Evolutionary conservation across 2,888 invertebrate genomes (phyloP).

Genomic region (Fragum whitleyi): DNA sequence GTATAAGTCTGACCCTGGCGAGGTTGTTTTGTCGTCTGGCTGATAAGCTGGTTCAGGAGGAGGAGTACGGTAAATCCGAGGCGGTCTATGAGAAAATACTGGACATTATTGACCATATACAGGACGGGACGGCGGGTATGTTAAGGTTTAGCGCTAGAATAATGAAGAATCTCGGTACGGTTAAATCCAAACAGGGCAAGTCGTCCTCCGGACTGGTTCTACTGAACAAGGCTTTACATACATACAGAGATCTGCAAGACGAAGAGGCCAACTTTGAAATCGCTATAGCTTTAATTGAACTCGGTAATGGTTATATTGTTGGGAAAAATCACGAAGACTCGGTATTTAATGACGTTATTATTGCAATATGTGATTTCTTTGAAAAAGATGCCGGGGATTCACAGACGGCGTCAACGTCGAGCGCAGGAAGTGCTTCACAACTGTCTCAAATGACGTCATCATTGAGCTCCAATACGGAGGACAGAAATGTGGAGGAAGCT

Average conservation of each 20-base stretch:
- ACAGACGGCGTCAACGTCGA: slow-evolving; percentile 67
- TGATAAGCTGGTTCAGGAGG: slow-evolving; percentile 74
- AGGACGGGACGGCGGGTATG: slow-evolving; percentile 79
- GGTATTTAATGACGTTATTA: slow-evolving; percentile 80
- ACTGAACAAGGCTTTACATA: slow-evolving; percentile 79
- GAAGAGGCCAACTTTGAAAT: slow-evolving; percentile 78
- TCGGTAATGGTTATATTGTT: slow-evolving; percentile 82
- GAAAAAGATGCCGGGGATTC: slow-evolving; percentile 79
- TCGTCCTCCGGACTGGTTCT: slow-evolving; percentile 79
- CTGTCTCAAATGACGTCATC: slow-evolving; percentile 68
- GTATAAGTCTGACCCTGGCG: slow-evolving; percentile 76
- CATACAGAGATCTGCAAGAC: slow-evolving; percentile 78
- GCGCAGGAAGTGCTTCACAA: slow-evolving; percentile 62
- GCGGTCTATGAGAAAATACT: slow-evolving; percentile 78
- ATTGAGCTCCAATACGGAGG: slow-evolving; percentile 69
- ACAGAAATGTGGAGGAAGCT: slow-evolving; percentile 80
- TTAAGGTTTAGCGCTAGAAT: slow-evolving; percentile 78
- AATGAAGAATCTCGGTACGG: slow-evolving; percentile 80
- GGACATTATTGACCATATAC: slow-evolving; percentile 79
- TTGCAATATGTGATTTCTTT: slow-evolving; percentile 80
- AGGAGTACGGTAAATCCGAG: slow-evolving; percentile 77
- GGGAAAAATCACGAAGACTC: slow-evolving; percentile 79
- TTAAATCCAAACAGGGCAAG: slow-evolving; percentile 80
- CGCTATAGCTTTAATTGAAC: slow-evolving; percentile 80
- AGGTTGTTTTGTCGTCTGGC: slow-evolving; percentile 77